Evolutionary conservation across 2,113 vertebrate genomes (phyloP).

Genomic region (Bubo blakistoni): DNA sequence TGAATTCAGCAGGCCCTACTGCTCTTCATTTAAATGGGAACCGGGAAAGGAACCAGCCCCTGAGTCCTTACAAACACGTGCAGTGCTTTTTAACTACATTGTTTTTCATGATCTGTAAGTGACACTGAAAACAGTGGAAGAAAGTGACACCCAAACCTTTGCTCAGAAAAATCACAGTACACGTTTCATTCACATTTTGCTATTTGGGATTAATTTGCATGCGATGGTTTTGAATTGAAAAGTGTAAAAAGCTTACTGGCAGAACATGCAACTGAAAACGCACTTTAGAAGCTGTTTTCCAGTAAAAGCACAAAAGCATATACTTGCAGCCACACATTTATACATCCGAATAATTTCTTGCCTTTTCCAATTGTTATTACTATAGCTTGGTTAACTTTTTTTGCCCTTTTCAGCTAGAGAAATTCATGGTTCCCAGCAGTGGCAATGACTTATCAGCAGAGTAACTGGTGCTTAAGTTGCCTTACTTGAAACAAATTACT

Average conservation of each 20-base stretch:
- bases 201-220: neutral
- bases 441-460: neutral
- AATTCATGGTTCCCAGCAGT: neutral
- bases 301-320: neutral
- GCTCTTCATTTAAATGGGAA: neutral
- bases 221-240: neutral
- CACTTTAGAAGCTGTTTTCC: neutral
- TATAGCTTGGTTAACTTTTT: neutral
- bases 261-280: neutral
- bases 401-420: neutral
- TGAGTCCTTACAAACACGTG: neutral
- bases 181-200: neutral
- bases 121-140: neutral
- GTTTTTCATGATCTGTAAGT: neutral
- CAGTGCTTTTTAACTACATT: neutral
- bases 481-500: neutral
- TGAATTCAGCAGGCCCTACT: neutral
- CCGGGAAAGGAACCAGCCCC: neutral
- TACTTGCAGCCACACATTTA: neutral
- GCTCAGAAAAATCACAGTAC: rapidly evolving
- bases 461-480: neutral
- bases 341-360: neutral
- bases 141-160: neutral
- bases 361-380: neutral
- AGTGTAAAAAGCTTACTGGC: neutral